phyloP scores from a whole-genome alignment of 2,797 vertebrate species.

The Pangasius krempfi region DNA sequence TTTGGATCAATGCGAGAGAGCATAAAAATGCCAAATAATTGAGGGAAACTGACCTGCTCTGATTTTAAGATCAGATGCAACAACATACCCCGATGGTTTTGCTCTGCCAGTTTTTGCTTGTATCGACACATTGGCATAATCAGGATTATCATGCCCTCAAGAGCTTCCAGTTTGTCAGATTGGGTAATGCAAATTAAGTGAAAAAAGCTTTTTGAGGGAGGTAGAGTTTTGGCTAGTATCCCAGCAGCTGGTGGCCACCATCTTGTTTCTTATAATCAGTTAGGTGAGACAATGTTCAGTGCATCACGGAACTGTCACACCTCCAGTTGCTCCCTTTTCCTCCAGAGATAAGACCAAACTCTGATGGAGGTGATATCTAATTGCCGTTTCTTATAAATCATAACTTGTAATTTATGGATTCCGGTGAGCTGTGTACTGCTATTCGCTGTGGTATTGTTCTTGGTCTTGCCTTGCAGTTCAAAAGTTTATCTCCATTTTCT shows the following conservation, averaged over 20 bases:
- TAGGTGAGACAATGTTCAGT: neutral
- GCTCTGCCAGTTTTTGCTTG: neutral
- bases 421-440: neutral
- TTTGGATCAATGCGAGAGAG: neutral
- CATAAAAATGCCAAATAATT: neutral
- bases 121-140: neutral
- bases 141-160: neutral
- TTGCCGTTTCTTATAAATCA: neutral
- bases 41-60: neutral
- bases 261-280: neutral
- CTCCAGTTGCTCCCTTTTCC: neutral
- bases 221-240: neutral
- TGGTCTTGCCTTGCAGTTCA: neutral
- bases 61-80: neutral
- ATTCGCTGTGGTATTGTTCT: neutral
- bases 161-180: neutral
- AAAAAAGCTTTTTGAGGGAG: neutral
- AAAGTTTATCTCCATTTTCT: neutral
- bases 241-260: neutral
- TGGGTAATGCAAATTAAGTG: neutral
- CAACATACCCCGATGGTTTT: neutral
- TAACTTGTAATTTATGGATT: neutral
- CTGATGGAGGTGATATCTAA: too few species aligned
- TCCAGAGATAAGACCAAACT: neutral
- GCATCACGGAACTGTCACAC: neutral